Conservation (phyloP, 1,140 invertebrate genomes). For the Hycleus phaleratus region DNA sequence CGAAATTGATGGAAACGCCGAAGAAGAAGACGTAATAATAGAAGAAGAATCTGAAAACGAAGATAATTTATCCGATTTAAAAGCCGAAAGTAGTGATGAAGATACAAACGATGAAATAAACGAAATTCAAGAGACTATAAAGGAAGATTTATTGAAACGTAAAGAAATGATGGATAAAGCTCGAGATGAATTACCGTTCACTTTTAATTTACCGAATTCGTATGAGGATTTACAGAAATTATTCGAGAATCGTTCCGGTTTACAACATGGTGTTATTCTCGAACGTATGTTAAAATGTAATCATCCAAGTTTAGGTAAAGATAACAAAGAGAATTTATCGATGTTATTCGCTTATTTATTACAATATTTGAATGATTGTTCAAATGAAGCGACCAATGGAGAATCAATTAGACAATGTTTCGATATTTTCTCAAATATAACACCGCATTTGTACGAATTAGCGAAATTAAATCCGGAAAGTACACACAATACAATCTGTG, state of each 20-base stretch:
- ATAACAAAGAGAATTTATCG: constrained; percentile 69
- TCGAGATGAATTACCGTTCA: constrained; percentile 59
- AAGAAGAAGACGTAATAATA: constrained; percentile 33
- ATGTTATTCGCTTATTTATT: constrained; percentile 65
- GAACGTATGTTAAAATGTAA: constrained; percentile 81
- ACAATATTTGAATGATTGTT: constrained; percentile 63
- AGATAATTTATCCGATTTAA: constrained; percentile 38
- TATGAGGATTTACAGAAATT: constrained; percentile 61
- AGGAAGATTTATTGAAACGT: constrained; percentile 39
- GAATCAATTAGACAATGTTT: constrained; percentile 49
- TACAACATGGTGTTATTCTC: constrained; percentile 62
- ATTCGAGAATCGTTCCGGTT: constrained; percentile 50
- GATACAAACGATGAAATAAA: constrained; percentile 18
- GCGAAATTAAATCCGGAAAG: constrained; percentile 60
- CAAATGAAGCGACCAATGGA: constrained; percentile 42
- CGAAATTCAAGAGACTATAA: constrained; percentile 23
- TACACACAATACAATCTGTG: constrained; percentile 54
- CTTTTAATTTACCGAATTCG: constrained; percentile 56
- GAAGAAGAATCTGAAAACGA: constrained; percentile 36
- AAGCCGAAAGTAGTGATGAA: constrained; percentile 29
- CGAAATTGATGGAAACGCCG: constrained; percentile 30
- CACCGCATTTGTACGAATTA: constrained; percentile 64
- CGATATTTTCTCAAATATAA: constrained; percentile 53
- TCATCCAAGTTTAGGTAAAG: constrained; percentile 65
- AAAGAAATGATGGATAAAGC: constrained; percentile 53